Base-by-base conservation (phyloP, 2,113 vertebrate species). In the Rousettus leschenaultii region DNA sequence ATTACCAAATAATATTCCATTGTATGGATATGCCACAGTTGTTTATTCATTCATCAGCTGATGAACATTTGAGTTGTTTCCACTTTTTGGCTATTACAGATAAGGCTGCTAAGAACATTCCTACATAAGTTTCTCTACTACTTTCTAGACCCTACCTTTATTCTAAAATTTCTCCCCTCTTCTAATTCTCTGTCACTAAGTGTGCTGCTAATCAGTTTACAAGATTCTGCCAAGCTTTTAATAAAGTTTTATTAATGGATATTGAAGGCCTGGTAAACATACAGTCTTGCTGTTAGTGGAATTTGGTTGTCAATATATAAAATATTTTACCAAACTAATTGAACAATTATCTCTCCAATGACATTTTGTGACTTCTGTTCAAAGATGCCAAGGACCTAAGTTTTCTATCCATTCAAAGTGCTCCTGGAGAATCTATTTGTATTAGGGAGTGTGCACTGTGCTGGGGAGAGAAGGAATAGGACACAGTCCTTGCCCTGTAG, bases 341-440 rank as follows among this genome's bases (percentile, higher is more conserved):
- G 94, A 95, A 87, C 14, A 28, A 14, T 71, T 82, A 53, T 84
- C 55, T 80, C 21, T 73, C 14, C 70, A 35, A 38, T 73, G 35
- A 65, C 48, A 73, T 83, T 90, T 88, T 93, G 53, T 97, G 68
- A 78, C 48, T 94, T 86, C 14, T 80, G 24, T 78, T 95, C 86
- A 90, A 96, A 68, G 30, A 61, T 71, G 30, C 33, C 59, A 94
- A 55, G 24, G 18, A 87, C 57, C 26, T 63, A 71, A 45, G 35
- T 71, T 95, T 83, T n/a, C 45, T 43, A n/a, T 83, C 86, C 38
- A 68, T 91, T 86, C 63, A 74, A 6, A 51, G 45, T 85, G 16
- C 79, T 75, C 61, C 48, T 91, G 28, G 28, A 66, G 21, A 82
- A 28, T 24, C 80, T 21, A 5, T 65, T 16, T 28, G 1, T 65